Percentiles rank a stretch among this genome's conserved stretches.
These are phyloP conservation scores for Galaxias olidus DNA, from an alignment of 2,797 vertebrate genomes.

Conservation along the genomic window DNA sequence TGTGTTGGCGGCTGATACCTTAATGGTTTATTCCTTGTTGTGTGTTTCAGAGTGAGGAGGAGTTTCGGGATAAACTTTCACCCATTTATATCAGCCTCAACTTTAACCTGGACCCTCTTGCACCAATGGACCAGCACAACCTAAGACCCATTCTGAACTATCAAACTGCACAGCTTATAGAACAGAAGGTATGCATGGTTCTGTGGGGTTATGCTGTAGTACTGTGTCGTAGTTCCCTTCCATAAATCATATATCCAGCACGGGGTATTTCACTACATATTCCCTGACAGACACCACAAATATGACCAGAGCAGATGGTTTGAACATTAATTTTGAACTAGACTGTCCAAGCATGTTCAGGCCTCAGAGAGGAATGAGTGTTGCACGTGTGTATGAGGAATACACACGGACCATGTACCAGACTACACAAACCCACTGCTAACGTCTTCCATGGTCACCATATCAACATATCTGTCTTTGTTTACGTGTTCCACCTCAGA, in stretches of 20 bases:
- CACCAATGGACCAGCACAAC: constrained; percentile 73
- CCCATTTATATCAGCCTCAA: constrained; percentile 85
- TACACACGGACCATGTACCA: not conserved
- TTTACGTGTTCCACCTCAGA: constrained; percentile 27
- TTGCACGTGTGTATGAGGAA: not conserved
- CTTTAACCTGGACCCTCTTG: constrained; percentile 85
- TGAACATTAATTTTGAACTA: constrained; percentile 15
- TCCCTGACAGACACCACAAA: constrained; percentile 25
- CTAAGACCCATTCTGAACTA: constrained; percentile 84
- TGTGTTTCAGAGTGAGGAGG: constrained; percentile 79
- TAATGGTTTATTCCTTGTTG: not conserved
- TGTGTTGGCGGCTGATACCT: not conserved
- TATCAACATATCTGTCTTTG: constrained; percentile 4
- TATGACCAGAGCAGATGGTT: constrained; percentile 20
- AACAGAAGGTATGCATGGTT: constrained; percentile 76
- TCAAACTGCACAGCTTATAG: constrained; percentile 77
- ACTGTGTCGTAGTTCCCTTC: too few species aligned
- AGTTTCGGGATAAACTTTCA: constrained; percentile 92
- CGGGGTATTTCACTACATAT: constrained; percentile 30
- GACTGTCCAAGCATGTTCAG: constrained; percentile 10
- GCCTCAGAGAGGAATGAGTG: constrained; percentile 13
- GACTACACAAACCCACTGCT: not conserved
- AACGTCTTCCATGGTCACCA: not conserved
- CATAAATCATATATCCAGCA: not conserved
- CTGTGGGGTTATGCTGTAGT: too few species aligned